Evolutionary conservation across 2,113 vertebrate genomes (phyloP).

Genomic region (Mus musculus): DNA sequence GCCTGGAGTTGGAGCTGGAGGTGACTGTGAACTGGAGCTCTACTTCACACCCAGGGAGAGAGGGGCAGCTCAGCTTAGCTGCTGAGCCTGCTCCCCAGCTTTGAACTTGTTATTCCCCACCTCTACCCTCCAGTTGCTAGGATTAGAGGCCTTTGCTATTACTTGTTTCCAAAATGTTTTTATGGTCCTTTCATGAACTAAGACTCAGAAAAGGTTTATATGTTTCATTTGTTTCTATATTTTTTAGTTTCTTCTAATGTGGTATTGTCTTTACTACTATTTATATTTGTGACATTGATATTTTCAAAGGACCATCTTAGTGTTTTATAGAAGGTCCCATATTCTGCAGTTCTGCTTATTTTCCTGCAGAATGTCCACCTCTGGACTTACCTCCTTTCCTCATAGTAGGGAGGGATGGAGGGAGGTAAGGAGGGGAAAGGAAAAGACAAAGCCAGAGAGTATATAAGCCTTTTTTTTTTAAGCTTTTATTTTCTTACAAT

Average conservation of each 20-base stretch:
- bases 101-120: not conserved
- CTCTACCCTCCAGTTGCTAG: not conserved
- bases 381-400: constrained; percentile 24
- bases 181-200: not conserved
- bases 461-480: not conserved
- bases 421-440: too few relatives aligned
- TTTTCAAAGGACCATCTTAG: constrained; percentile 14
- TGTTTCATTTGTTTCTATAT: not conserved
- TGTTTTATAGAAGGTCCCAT: not conserved
- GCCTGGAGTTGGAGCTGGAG: not conserved
- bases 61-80: not conserved
- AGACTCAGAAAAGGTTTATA: not conserved
- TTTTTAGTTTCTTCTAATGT: not conserved
- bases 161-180: not conserved
- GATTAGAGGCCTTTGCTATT: not conserved
- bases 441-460: not conserved
- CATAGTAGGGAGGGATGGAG: not conserved
- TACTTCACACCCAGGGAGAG: too few relatives aligned
- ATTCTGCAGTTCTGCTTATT: constrained; percentile 12
- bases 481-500: not conserved
- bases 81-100: too few relatives aligned
- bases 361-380: constrained; percentile 4
- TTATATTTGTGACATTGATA: not conserved
- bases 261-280: not conserved
- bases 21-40: not conserved